Percentiles rank a stretch among this genome's conserved stretches.
These are phyloP conservation scores for Acheta domesticus DNA, from an alignment of 2,888 invertebrate genomes.

Conservation along the genomic window DNA sequence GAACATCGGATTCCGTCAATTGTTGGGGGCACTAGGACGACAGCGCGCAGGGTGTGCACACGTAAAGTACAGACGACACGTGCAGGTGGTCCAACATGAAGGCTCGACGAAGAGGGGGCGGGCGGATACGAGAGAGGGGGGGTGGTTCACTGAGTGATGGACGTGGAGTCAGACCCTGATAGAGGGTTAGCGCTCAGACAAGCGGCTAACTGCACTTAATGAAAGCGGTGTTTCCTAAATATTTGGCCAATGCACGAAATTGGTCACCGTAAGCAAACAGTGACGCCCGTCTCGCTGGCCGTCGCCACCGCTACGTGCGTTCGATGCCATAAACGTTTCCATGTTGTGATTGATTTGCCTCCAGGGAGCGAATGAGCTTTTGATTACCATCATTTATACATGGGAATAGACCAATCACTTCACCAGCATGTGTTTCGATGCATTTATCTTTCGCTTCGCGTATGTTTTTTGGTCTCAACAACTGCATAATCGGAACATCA, in stretches of 20 bases:
- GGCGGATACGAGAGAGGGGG: no score
- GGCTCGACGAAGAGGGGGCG: no score
- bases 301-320: not conserved
- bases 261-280: not conserved
- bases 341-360: not conserved
- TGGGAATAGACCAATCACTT: slow-evolving; percentile 9
- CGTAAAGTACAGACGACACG: no score
- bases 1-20: not conserved
- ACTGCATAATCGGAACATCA: slow-evolving; percentile 3
- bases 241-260: not conserved
- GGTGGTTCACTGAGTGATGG: no score
- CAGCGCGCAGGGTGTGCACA: no score
- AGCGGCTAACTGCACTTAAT: not conserved
- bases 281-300: not conserved
- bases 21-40: not conserved
- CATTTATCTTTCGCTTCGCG: not conserved
- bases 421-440: not conserved
- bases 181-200: no score
- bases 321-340: not conserved
- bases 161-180: no score
- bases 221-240: not conserved
- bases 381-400: slow-evolving; percentile 9
- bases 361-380: not conserved
- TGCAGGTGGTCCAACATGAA: no score
- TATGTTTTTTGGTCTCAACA: not conserved